phyloP scores from a whole-genome alignment of 2,113 vertebrate species.

The Promerops cafer region DNA sequence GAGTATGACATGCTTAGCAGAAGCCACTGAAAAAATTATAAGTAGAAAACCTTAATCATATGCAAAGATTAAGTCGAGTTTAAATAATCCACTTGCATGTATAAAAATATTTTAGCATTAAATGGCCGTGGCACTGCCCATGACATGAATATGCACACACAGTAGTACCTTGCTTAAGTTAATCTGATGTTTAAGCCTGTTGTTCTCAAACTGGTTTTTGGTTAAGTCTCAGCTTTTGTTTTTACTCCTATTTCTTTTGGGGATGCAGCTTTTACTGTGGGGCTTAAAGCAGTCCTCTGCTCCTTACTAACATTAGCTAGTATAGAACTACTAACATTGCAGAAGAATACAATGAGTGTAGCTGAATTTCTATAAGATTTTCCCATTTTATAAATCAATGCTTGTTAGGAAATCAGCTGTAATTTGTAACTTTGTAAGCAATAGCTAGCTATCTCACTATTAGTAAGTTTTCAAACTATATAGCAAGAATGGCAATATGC shows the following conservation, averaged over 20 bases:
- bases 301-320: background rate
- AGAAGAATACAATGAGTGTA: background rate
- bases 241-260: background rate
- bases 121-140: background rate
- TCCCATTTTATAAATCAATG: background rate
- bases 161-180: background rate
- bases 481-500: background rate
- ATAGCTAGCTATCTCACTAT: background rate
- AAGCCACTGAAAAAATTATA: background rate
- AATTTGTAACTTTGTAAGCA: background rate
- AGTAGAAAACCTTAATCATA: background rate
- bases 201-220: background rate
- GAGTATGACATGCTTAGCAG: background rate
- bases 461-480: background rate
- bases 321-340: too few relatives aligned
- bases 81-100: background rate
- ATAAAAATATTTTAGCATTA: background rate
- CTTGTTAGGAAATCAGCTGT: background rate
- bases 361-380: background rate
- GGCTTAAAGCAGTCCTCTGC: background rate
- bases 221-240: background rate
- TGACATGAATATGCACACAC: background rate
- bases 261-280: background rate
- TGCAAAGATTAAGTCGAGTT: background rate
- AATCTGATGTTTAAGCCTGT: background rate